phyloP scores from a whole-genome alignment of 2,888 invertebrate species.

The Malthinus seriepunctatus region DNA sequence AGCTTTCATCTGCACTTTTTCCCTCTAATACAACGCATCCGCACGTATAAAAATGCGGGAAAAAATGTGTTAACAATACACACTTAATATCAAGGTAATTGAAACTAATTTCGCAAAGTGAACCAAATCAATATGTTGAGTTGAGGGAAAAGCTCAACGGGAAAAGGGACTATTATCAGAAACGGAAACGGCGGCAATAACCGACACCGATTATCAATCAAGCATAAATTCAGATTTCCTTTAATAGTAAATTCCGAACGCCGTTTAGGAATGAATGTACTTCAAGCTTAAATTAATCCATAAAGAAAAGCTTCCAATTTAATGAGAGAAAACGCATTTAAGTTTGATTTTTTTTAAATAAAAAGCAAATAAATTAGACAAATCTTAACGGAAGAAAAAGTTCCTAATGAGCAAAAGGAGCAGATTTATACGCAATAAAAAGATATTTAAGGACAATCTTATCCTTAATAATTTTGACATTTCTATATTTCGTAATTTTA shows the following conservation, averaged over 20 bases:
- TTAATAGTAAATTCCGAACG: constrained; percentile 11
- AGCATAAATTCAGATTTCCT: constrained; percentile 23
- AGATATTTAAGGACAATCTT: no score
- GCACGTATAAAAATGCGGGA: no score
- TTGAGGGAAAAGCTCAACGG: constrained; percentile 12
- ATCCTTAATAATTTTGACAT: no score
- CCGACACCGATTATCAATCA: constrained; percentile 21
- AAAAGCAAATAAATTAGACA: background rate
- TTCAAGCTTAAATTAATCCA: constrained; percentile 7
- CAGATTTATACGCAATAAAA: no score
- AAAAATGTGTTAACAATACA: constrained; percentile 7
- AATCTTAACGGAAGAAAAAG: no score
- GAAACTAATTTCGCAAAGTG: constrained; percentile 15
- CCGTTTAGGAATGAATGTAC: constrained; percentile 8
- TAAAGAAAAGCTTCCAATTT: constrained; percentile 4
- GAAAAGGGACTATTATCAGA: constrained; percentile 22
- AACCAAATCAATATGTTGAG: constrained; percentile 19
- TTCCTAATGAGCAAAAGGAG: no score
- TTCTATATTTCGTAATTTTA: no score
- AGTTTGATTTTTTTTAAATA: constrained; percentile 2
- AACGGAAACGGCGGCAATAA: constrained; percentile 22
- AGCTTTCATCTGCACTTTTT: constrained; percentile 4
- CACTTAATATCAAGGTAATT: constrained; percentile 15
- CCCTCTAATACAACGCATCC: no score
- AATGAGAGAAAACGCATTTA: background rate